Evolutionary conservation across 2,888 invertebrate genomes (phyloP), one percentile per base, ranked within the genome.

Genomic region (Atrina japonica): DNA sequence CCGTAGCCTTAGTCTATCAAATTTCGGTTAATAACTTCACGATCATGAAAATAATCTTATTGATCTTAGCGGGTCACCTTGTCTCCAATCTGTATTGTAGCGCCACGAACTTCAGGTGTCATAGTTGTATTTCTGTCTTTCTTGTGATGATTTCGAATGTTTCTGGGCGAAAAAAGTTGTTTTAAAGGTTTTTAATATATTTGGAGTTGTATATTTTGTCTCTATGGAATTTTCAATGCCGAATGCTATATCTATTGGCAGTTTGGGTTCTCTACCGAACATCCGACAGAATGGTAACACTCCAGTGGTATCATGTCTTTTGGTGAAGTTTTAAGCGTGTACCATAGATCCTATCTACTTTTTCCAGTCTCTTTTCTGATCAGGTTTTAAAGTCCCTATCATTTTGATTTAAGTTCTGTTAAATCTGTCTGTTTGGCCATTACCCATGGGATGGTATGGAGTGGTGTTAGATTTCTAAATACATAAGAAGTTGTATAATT

Each of bases 371-470:
- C 25, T 1, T 45, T 72, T 75, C 29, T 66, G 27, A 0, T 49
- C 43, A 9, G 41, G 16, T 14, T 68, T 53, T 35, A 75, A 61
- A 23, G 68, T 70, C 16, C 74, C 55, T 35, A 66, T 40, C 66
- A 73, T 65, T 29, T 61, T 45, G 14, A 70, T 21, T 18, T 66
- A 25, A n/a, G 70, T 74, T 16, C 74, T 27, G 35, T 74, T 74
- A 58, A 63, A 74, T 9, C 70, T 16, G 30, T 74, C 74, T 6
- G 65, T 47, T 16, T 14, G n/a, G 29, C 63, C 72, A 53, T 72
- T 75, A 21, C 75, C 68, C 43, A 29, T n/a, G n/a, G 73, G 69
- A 47, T 75, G 75, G 52, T 70, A 75, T 14, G 70, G 69, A 1
- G 69, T 73, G 3, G 73, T 75, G 5, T 40, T 18, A 7, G 55